Evolutionary conservation across 2,113 vertebrate genomes (phyloP), one percentile per base, ranked within the genome.

Genomic region (Corythaixoides concolor): DNA sequence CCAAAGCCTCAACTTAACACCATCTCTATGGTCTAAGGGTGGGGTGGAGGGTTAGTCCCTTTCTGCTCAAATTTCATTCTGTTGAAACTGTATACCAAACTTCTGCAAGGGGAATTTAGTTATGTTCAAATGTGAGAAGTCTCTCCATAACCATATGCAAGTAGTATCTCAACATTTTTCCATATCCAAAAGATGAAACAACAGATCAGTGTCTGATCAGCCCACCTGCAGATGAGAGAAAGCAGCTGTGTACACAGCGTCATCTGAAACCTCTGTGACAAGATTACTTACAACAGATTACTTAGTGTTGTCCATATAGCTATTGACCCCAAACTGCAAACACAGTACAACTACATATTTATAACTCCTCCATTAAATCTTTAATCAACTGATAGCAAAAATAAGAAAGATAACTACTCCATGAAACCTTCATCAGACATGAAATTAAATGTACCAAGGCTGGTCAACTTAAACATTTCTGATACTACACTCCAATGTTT

Each of bases 91-190:
- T 85, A 81, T 33, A 73, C 12, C 13, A 80, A 84, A 66, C 8
- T 37, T 35, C 41, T 43, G 5, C 18, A 27, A 37, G 15, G 17
- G 12, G 24, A 27, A 13, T 59, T 63, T 6, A 60, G 20, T 43
- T 23, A 14, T 5, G 12, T 8, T 56, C 50, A 39, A 15, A 20
- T 1, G 1, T 16, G 15, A 0, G 5, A 18, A 53, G 5, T n/a
- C 47, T 37, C 37, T 45, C 67, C 63, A 41, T 26, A 60, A 52
- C 16, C 30, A n/a, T 15, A n/a, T 2, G 7, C 33, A 70, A 66
- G 28, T 11, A 77, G 39, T 32, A 66, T 11, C 20, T 3, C 1
- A 75, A 26, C 1, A 11, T 15, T 39, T 43, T 45, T 15, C 26
- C 50, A 13, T 50, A 35, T 45, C 41, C 22, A 39, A 33, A 50